Percentiles rank a stretch among this genome's conserved stretches.
Conservation (phyloP, 2,797 vertebrate species). For the Astyanax mexicanus region DNA sequence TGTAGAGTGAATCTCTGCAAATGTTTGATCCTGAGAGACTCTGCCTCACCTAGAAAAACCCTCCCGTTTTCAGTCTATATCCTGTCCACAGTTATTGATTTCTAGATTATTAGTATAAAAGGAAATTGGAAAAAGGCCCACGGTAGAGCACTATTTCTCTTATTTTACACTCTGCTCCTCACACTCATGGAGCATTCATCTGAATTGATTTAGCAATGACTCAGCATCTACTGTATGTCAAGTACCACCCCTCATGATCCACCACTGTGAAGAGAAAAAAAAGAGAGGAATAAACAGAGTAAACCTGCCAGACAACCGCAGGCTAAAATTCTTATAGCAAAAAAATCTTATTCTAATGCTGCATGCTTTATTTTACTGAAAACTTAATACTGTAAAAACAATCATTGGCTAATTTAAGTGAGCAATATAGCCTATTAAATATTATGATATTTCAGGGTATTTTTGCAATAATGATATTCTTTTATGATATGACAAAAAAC, state of each 20-base stretch:
- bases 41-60: no score
- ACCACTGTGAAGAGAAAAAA: slow-evolving; percentile 18
- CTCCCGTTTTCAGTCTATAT: slow-evolving; percentile 45
- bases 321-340: slow-evolving; percentile 33
- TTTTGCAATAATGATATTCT: no score
- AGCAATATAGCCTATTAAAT: no score
- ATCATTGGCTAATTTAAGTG: no score
- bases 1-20: no score
- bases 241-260: slow-evolving; percentile 30
- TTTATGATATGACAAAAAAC: no score
- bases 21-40: no score
- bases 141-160: slow-evolving; percentile 39
- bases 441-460: no score
- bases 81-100: slow-evolving; percentile 57
- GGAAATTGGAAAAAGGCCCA: slow-evolving; percentile 46
- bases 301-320: slow-evolving; percentile 16
- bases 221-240: slow-evolving; percentile 49
- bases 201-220: slow-evolving; percentile 49
- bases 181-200: slow-evolving; percentile 34
- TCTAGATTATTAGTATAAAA: slow-evolving; percentile 58
- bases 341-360: no score
- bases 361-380: slow-evolving; percentile 41
- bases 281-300: slow-evolving; percentile 36
- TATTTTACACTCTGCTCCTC: slow-evolving; percentile 32
- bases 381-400: slow-evolving; percentile 28